Evolutionary conservation across 2,113 vertebrate species (phyloP).

Genomic region (Phaethon lepturus): DNA sequence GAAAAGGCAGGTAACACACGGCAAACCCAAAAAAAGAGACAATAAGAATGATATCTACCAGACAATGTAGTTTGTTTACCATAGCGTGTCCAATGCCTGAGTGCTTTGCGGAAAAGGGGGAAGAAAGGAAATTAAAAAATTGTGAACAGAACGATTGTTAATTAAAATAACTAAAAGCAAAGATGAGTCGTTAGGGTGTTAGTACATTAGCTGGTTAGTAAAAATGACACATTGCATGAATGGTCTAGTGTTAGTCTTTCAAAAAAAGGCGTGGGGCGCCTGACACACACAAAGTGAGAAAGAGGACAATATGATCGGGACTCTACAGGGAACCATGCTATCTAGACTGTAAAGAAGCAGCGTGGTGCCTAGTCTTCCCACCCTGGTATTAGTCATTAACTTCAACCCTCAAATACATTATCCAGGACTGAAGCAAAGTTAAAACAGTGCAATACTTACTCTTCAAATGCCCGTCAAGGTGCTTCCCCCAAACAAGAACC

Average conservation of each 20-base stretch:
- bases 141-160: constrained; percentile 99
- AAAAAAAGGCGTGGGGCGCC: constrained; percentile 79
- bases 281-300: constrained; percentile 81
- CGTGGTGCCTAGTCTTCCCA: constrained; percentile 27
- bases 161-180: constrained; percentile 96
- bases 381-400: background rate
- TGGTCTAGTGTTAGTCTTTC: constrained; percentile 92
- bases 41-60: constrained; percentile 99
- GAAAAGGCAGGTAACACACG: constrained; percentile 93
- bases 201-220: constrained; percentile 97
- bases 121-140: constrained; percentile 99
- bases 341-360: constrained; percentile 17
- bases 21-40: constrained; percentile 99
- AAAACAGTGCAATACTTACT: constrained; percentile 73
- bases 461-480: constrained; percentile 22
- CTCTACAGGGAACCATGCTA: constrained; percentile 70
- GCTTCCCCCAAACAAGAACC: background rate
- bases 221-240: constrained; percentile 95
- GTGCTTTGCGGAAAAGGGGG: constrained; percentile 99
- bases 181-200: constrained; percentile 91
- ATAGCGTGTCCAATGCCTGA: constrained; percentile 99
- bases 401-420: background rate
- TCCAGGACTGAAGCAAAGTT: background rate
- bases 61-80: constrained; percentile 99
- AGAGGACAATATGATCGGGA: constrained; percentile 80